Evolutionary conservation across 2,113 vertebrate species (phyloP).

Genomic region (Proterorhinus semilunaris): DNA sequence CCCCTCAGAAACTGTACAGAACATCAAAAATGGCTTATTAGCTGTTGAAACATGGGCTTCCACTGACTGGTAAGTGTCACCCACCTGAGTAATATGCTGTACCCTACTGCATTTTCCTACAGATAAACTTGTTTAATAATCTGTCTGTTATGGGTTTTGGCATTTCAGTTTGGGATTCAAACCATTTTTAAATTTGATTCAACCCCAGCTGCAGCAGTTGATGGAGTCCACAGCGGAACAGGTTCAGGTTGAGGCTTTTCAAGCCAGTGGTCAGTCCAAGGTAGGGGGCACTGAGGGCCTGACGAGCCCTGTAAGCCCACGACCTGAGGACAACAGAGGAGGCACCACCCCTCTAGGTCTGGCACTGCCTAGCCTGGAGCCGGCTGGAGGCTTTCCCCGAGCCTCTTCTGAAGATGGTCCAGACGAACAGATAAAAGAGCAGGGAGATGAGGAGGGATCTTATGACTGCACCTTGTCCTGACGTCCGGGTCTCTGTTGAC

Average conservation of each 20-base stretch:
- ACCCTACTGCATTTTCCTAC: not conserved
- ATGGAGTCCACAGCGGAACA: constrained; percentile 82
- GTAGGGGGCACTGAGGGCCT: constrained; percentile 69
- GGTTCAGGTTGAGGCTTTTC: constrained; percentile 87
- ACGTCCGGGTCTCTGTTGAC: constrained; percentile 46
- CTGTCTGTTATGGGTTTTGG: not conserved
- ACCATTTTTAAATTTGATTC: constrained; percentile 92
- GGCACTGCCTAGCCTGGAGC: constrained; percentile 78
- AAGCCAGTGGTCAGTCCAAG: constrained; percentile 82
- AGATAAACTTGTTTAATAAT: not conserved
- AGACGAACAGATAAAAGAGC: constrained; percentile 77
- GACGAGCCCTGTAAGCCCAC: constrained; percentile 59
- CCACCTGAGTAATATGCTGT: not conserved
- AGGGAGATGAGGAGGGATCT: constrained; percentile 82
- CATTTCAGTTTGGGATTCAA: constrained; percentile 90
- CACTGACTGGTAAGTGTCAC: constrained; percentile 85
- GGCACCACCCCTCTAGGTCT: constrained; percentile 67
- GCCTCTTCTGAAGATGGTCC: constrained; percentile 79
- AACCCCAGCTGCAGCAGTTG: constrained; percentile 90
- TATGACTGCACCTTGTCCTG: constrained; percentile 93
- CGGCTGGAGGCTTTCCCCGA: constrained; percentile 44
- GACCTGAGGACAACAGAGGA: constrained; percentile 82
- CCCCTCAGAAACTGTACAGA: constrained; percentile 86
- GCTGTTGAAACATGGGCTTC: constrained; percentile 90
- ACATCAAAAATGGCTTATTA: constrained; percentile 83